phyloP scores from a whole-genome alignment of 2,113 vertebrate genomes.

The Genyomyrus donnyi region DNA sequence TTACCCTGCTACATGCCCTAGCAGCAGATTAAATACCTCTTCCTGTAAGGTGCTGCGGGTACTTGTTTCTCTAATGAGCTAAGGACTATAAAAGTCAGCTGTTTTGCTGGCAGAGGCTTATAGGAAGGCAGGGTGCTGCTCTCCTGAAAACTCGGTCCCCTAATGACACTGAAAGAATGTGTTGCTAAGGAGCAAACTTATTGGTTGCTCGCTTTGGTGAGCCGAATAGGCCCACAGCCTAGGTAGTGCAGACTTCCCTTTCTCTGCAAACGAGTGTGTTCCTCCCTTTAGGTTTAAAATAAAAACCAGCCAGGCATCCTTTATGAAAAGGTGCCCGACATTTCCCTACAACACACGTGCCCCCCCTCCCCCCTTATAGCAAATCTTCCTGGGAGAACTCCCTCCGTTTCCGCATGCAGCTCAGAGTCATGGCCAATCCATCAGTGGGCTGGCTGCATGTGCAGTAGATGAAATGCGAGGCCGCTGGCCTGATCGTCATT shows the following conservation, averaged over 20 bases:
- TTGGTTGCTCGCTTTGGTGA: neutral
- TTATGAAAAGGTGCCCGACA: neutral
- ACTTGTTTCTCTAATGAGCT: neutral
- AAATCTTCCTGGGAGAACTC: neutral
- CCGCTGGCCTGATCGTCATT: conserved; percentile 6
- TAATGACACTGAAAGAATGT: neutral
- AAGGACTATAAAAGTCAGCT: neutral
- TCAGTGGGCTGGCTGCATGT: neutral
- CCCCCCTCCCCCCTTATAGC: neutral
- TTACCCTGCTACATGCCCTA: neutral
- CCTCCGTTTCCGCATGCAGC: neutral
- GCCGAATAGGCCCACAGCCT: neutral
- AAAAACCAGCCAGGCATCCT: neutral
- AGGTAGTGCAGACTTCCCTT: neutral
- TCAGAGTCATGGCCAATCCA: neutral
- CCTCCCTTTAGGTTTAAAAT: neutral
- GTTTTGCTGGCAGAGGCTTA: neutral
- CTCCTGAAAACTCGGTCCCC: neutral
- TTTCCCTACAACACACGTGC: neutral
- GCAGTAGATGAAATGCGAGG: conserved; percentile 6
- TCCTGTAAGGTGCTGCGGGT: neutral
- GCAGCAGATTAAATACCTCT: neutral
- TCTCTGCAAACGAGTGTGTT: neutral
- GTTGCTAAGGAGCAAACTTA: neutral
- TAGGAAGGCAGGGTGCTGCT: neutral